Conservation (phyloP, 2,888 invertebrate species). For the Chymomyza fuscimana region DNA sequence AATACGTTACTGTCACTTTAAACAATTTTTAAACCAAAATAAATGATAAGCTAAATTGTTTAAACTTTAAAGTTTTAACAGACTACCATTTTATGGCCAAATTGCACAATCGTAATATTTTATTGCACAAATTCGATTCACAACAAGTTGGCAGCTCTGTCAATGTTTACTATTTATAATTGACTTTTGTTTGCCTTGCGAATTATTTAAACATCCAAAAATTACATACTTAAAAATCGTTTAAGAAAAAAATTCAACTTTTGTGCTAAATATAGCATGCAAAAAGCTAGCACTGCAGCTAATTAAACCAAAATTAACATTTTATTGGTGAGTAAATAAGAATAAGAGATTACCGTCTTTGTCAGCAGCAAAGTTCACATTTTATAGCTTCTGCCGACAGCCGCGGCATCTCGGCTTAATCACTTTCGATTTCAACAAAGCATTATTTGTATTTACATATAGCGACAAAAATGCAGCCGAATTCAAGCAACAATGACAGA, state of each 20-base stretch:
- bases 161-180: slow-evolving; percentile 32
- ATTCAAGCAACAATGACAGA: not conserved
- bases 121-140: too few relatives aligned
- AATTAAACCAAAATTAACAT: not conserved
- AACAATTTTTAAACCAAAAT: not conserved
- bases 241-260: slow-evolving; percentile 16
- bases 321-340: slow-evolving; percentile 37
- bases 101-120: slow-evolving; percentile 29
- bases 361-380: slow-evolving; percentile 26
- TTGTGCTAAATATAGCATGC: slow-evolving; percentile 5
- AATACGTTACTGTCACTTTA: too few relatives aligned
- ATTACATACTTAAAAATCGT: not conserved
- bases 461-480: not conserved
- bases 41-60: not conserved
- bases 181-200: not conserved
- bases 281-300: not conserved
- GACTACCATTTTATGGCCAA: not conserved
- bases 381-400: slow-evolving; percentile 23
- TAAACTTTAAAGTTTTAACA: not conserved
- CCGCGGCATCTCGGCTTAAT: not conserved
- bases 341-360: not conserved
- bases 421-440: not conserved
- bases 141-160: slow-evolving; percentile 38
- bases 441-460: not conserved
- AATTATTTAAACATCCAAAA: not conserved